Evolutionary conservation across 2,113 vertebrate genomes (phyloP).

Genomic region (Vulpes ferrilata): DNA sequence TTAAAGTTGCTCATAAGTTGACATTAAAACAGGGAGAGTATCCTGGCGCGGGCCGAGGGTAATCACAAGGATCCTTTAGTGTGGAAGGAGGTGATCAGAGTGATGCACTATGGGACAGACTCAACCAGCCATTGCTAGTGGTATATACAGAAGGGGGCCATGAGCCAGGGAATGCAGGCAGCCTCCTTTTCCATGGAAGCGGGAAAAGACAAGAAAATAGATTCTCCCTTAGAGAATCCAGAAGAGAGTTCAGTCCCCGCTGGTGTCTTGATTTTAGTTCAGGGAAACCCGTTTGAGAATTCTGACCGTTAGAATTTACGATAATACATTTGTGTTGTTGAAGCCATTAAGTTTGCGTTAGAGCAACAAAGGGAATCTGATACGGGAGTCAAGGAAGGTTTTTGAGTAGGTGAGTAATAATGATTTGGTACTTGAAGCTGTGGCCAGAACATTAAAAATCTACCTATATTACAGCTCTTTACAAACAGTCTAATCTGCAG

Average conservation of each 20-base stretch:
- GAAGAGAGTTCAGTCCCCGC: not conserved
- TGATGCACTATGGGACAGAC: not conserved
- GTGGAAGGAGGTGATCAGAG: not conserved
- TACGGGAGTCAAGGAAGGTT: not conserved
- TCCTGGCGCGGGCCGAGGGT: not conserved
- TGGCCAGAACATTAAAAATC: conserved; percentile 7
- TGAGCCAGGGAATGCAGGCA: not conserved
- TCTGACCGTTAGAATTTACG: not conserved
- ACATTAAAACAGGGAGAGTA: conserved; percentile 1
- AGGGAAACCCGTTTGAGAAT: not conserved
- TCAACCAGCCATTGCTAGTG: not conserved
- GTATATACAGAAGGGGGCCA: not conserved
- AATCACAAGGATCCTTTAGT: not conserved
- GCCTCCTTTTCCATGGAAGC: not conserved
- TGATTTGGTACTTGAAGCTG: not conserved
- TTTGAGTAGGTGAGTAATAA: not conserved
- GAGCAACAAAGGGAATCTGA: not conserved
- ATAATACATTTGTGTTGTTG: not conserved
- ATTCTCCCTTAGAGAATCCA: not conserved
- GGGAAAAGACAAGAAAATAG: not conserved
- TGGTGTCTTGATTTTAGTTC: not conserved
- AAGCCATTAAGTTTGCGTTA: not conserved
- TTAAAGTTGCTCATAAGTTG: not conserved
- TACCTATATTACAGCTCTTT: not conserved
- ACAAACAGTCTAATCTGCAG: not conserved